A percentile compares a stretch with the other conserved stretches of the same genome.
Conservation (phyloP, 2,113 vertebrate genomes). For the Boulengeromyrus knoepffleri region DNA sequence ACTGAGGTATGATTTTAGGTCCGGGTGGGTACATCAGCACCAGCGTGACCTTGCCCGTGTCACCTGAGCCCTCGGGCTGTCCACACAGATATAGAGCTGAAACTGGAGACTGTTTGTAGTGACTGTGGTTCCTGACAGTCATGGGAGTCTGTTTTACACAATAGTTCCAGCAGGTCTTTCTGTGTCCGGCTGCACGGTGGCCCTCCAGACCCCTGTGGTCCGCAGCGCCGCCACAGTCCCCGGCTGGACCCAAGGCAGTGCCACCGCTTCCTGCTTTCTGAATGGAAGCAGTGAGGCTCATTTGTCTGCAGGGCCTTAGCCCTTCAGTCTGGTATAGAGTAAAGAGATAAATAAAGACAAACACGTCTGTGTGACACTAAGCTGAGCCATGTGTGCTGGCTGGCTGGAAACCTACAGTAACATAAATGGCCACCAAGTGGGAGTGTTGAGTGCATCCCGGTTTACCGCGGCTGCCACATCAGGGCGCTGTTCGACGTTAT, state of each 20-base stretch:
- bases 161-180: slow-evolving; percentile 30
- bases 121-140: slow-evolving; percentile 42
- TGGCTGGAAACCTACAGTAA: neutral
- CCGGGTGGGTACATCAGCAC: slow-evolving; percentile 9
- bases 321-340: neutral
- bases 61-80: slow-evolving; percentile 33
- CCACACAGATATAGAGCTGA: slow-evolving; percentile 40
- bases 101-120: slow-evolving; percentile 40
- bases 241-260: no score
- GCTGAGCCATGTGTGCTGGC: neutral
- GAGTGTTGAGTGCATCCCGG: neutral
- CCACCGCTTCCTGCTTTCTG: neutral
- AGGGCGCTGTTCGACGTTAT: neutral
- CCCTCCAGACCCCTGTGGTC: neutral
- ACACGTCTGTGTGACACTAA: neutral
- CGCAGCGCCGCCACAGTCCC: neutral
- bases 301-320: neutral
- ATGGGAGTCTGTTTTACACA: slow-evolving; percentile 34
- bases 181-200: neutral
- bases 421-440: neutral
- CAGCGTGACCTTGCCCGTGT: slow-evolving; percentile 39
- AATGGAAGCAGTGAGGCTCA: neutral
- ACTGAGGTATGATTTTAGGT: slow-evolving; percentile 31
- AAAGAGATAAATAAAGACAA: neutral
- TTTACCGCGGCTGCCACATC: neutral